Base-by-base conservation (phyloP, 2,888 invertebrate genomes). In the Sarcophaga rosellei region DNA sequence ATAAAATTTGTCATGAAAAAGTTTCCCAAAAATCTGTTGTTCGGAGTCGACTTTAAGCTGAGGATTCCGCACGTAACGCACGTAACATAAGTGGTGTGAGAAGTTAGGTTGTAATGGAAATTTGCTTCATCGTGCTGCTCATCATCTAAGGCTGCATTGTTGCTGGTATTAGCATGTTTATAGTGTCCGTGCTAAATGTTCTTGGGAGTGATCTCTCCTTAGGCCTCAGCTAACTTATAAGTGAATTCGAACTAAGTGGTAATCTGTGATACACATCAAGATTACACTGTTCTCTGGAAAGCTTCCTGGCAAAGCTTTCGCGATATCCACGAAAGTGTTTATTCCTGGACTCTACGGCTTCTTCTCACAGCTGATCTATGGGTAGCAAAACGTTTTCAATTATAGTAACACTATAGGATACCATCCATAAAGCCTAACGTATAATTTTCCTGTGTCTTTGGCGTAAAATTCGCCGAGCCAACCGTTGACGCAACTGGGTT, bases 281-380 rank as follows among this genome's bases (percentile, higher is more conserved):
- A 65, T 65, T 65, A 15, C 35, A 17, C 17, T 35, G 63, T 65
- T 65, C 63, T 65, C 63, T 65, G 21, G 25, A 65, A 65, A 66
- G 21, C 66, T 6, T 66, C 45, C 44, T 44, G 12, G 65, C 65
- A 12, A 65, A 65, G 12, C 35, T 25, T 23, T 35, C 12, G 23
- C 17, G n/a, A 65, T 65, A 65, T 65, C 15, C 35, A 23, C 65
- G 65, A 12, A 65, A 65, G 17, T 65, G 35, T 65, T 65, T 65
- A 35, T 65, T 35, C 10, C 65, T 4, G 21, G 35, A 12, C 25
- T 65, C 65, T 65, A 15, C 17, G 6, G 35, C 25, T 25, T 25
- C 4, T 25, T 25, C 25, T 25, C 3, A 65, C 17, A 65, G 23
- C 23, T 1, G 65, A 10, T 17, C 65, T 35, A 10, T 65, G 3